phyloP scores from a whole-genome alignment of 1,140 invertebrate species.

The Drosophila sp. region DNA sequence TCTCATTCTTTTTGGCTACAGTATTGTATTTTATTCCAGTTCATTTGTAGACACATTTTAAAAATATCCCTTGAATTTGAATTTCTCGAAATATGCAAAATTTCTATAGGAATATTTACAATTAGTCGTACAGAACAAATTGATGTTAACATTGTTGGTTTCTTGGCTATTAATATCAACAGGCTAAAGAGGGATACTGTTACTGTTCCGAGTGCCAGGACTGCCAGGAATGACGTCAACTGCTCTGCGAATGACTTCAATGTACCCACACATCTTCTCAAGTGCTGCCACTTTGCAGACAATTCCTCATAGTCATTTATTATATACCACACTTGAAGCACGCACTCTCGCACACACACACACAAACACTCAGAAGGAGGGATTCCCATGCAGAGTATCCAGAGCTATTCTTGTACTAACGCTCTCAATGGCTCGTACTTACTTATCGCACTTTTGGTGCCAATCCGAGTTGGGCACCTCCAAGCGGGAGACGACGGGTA shows the following conservation, averaged over 20 bases:
- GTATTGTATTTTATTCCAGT: neutral
- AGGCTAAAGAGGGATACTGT: constrained; percentile 1
- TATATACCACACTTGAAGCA: constrained; percentile 37
- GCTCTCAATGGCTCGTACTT: constrained; percentile 78
- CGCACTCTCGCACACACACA: constrained; percentile 11
- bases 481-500: constrained; percentile 89
- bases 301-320: constrained; percentile 35
- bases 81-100: neutral
- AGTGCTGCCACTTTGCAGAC: constrained; percentile 34
- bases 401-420: constrained; percentile 20
- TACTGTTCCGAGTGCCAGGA: neutral
- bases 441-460: constrained; percentile 88
- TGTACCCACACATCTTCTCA: constrained; percentile 16
- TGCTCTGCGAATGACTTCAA: constrained; percentile 16
- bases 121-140: neutral
- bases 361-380: constrained; percentile 7
- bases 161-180: constrained; percentile 18
- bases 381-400: no score
- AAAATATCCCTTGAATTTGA: neutral
- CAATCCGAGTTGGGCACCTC: constrained; percentile 86
- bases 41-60: no score
- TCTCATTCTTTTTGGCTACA: no score
- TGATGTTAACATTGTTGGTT: neutral
- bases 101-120: constrained; percentile 2
- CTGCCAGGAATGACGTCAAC: neutral